These are phyloP conservation scores for Cervus canadensis DNA, from an alignment of 2,113 vertebrate species.

Conservation along the genomic window DNA sequence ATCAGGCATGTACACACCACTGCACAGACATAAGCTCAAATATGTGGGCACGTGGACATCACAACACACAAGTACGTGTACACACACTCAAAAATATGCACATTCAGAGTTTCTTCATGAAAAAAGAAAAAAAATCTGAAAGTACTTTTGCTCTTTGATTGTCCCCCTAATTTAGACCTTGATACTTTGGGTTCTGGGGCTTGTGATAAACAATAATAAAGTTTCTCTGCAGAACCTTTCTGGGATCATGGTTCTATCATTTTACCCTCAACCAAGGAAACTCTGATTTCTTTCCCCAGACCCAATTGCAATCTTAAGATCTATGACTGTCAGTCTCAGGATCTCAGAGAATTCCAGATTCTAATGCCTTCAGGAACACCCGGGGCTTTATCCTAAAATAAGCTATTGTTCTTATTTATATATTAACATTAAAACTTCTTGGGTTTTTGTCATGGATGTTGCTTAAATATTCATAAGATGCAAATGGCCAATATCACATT, in stretches of 20 bases:
- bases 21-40: neutral
- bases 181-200: neutral
- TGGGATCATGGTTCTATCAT: neutral
- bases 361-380: neutral
- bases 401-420: constrained; percentile 22
- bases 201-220: neutral
- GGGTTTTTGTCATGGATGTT: neutral
- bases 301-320: neutral
- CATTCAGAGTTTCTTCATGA: neutral
- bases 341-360: neutral
- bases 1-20: neutral
- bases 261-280: neutral
- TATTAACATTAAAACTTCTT: constrained; percentile 34
- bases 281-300: neutral
- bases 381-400: neutral
- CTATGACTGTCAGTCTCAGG: neutral
- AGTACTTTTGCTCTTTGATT: neutral
- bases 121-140: neutral
- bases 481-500: neutral
- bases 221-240: neutral
- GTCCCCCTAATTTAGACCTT: neutral
- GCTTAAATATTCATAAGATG: constrained; percentile 56
- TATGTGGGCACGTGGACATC: neutral
- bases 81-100: neutral
- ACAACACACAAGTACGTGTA: neutral